A percentile compares a stretch with the other conserved stretches of the same genome.
These are phyloP conservation scores for Acanthopleura granulata DNA, from an alignment of 2,888 invertebrate genomes.

Conservation along the genomic window DNA sequence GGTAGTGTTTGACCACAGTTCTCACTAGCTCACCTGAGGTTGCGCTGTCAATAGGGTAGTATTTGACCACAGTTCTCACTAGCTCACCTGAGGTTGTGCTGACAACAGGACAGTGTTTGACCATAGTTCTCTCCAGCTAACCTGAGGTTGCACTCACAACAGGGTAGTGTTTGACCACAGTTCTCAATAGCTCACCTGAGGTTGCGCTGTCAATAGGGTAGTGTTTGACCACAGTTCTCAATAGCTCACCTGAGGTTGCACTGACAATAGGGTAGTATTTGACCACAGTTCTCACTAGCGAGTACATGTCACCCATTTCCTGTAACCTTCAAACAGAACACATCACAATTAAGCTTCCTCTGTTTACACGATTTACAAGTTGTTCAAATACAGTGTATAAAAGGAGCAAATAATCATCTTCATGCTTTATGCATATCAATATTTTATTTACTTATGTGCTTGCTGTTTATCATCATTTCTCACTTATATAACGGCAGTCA, in stretches of 20 bases:
- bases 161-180: slow-evolving; percentile 55
- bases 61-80: slow-evolving; percentile 49
- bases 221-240: slow-evolving; percentile 50
- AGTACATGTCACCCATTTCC: slow-evolving; percentile 46
- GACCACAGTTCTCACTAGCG: slow-evolving; percentile 54
- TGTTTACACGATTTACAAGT: no score
- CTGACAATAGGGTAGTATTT: slow-evolving; percentile 54
- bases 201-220: slow-evolving; percentile 51
- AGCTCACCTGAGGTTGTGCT: slow-evolving; percentile 38
- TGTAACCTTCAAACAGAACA: slow-evolving; percentile 35
- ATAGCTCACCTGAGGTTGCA: slow-evolving; percentile 38
- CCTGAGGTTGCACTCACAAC: slow-evolving; percentile 40
- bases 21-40: slow-evolving; percentile 54
- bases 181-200: slow-evolving; percentile 49
- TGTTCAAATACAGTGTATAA: no score
- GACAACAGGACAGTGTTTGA: slow-evolving; percentile 56
- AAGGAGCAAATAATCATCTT: no score
- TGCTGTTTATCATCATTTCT: no score
- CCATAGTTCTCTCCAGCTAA: slow-evolving; percentile 55
- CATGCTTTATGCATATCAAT: no score
- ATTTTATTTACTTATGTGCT: no score
- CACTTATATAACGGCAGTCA: no score
- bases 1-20: slow-evolving; percentile 54
- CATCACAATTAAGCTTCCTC: no score
- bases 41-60: slow-evolving; percentile 52